A percentile compares a stretch with the other conserved stretches of the same genome.
Conservation (phyloP, 2,113 vertebrate genomes). For the Grus americana region DNA sequence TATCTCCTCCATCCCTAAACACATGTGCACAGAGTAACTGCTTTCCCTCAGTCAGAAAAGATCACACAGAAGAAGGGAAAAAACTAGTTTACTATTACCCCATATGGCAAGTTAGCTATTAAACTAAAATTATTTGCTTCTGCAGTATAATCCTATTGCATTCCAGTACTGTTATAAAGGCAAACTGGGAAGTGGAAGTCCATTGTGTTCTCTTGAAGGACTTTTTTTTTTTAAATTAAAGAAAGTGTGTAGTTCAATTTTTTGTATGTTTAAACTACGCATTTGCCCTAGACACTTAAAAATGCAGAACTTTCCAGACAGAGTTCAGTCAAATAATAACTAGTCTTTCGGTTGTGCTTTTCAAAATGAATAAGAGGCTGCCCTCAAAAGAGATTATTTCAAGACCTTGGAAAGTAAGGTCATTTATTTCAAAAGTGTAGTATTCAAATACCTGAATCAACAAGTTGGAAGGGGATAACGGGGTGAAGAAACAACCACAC, state of each 20-base stretch:
- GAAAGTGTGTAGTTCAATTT: fast-evolving
- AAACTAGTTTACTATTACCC: neutral
- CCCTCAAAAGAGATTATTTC: neutral
- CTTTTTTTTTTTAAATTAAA: neutral
- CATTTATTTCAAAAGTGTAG: neutral
- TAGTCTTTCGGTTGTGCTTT: neutral
- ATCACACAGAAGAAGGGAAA: neutral
- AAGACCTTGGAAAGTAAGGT: neutral
- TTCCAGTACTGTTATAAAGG: neutral
- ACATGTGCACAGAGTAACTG: neutral
- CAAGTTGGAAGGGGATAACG: fast-evolving
- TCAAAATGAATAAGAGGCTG: neutral
- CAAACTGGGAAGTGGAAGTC: neutral
- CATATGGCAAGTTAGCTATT: neutral
- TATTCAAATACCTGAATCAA: neutral
- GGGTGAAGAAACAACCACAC: neutral
- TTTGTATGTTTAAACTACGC: neutral
- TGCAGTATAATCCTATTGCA: neutral
- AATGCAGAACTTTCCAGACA: neutral
- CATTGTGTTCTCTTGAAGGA: neutral
- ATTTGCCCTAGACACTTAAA: neutral
- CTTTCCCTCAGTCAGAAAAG: neutral
- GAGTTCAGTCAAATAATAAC: neutral
- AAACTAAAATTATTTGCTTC: neutral
- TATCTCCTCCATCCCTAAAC: neutral